Evolutionary conservation across 2,113 vertebrate genomes (phyloP), one percentile per base, ranked within the genome.

Genomic region (Gavialis gangeticus): DNA sequence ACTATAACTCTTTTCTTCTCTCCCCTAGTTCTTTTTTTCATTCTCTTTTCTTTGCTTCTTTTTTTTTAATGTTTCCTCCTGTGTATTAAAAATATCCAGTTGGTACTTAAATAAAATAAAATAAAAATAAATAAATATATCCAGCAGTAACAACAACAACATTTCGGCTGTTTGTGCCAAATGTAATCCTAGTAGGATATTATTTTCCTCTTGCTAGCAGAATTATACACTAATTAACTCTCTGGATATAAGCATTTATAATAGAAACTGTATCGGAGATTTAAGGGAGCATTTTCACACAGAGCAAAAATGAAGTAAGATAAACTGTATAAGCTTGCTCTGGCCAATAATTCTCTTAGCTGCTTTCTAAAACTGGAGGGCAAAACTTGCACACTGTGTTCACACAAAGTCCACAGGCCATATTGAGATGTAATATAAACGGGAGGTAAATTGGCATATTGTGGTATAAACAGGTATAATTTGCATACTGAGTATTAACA

Each of bases 351-450:
- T 93, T n/a, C 81, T 88, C 76, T 34, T 7, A 66, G 7, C 19
- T 85, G 30, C 28, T 94, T 37, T 92, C 79, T 9, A 0, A 75
- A 73, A 46, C 46, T 57, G 10, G n/a, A 91, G 88, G 79, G 90
- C 88, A 96, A 96, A 92, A 91, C 59, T 84, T 92, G 30, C 79
- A 89, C 91, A 57, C 37, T 73, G 94, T 84, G 94, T 95, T 96
- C 96, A 85, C 59, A 87, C 30, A 87, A 93, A 91, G 71, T 92
- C 92, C 89, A 79, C 60, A 96, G 93, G 64, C 77, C 88, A 91
- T 92, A 95, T 95, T 97, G 94, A 91, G 94, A 16, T 34, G 84
- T 89, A 86, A 84, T 91, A 96, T 93, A 92, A 96, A 95, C 89
- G 79, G 30, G 63, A 95, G 73, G 82, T 83, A 96, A 97, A 94